These are phyloP conservation scores for Acropora yongei DNA, from an alignment of 64 coral and sea anemone genomes.

Conservation along the genomic window DNA sequence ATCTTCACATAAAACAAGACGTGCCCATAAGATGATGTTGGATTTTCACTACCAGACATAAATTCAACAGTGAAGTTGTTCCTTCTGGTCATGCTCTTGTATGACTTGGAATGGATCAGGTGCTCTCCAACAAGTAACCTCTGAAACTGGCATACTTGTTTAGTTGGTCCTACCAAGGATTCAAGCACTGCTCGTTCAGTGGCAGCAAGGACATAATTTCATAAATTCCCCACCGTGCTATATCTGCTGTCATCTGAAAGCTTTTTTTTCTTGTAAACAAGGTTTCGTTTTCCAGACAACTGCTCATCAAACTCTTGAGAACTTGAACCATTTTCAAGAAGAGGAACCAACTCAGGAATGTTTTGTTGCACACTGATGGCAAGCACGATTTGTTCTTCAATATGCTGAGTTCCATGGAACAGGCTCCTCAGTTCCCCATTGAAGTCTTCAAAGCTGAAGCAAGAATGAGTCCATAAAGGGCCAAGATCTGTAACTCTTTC, in stretches of 20 bases:
- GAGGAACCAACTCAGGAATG: not conserved
- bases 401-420: no score
- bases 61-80: constrained; percentile 22
- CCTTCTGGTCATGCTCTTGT: constrained; percentile 30
- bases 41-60: not conserved
- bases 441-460: no score
- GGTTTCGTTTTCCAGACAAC: constrained; percentile 17
- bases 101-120: constrained; percentile 19
- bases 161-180: constrained; percentile 15
- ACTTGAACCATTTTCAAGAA: no score
- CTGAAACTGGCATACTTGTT: constrained; percentile 12
- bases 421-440: no score
- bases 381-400: no score
- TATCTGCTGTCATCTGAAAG: not conserved
- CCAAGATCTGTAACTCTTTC: no score
- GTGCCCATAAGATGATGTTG: constrained; percentile 6
- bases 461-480: not conserved
- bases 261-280: constrained; percentile 36
- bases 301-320: not conserved
- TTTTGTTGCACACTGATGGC: no score
- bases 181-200: constrained; percentile 21
- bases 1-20: constrained; percentile 17
- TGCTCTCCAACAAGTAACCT: constrained; percentile 20
- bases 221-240: constrained; percentile 29
- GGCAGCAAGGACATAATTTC: constrained; percentile 26